These are phyloP conservation scores for Ladona fulva DNA, from an alignment of 1,140 invertebrate genomes.

Conservation along the genomic window DNA sequence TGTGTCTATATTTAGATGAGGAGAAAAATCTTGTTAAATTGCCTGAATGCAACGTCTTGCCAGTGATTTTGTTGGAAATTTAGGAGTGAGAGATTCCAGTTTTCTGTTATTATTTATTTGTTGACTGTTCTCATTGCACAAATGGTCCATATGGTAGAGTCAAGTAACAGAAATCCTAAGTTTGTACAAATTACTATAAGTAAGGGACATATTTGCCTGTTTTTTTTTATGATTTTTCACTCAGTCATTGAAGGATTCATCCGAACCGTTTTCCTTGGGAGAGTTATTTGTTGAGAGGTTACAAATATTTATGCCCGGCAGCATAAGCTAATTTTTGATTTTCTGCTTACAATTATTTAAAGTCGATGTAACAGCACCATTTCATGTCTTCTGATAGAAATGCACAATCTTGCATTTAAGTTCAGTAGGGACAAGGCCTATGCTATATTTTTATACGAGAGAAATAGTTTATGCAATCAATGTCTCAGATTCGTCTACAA, in stretches of 20 bases:
- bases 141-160: too few species aligned
- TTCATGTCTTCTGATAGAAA: neutral
- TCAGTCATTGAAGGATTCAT: too few species aligned
- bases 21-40: too few species aligned
- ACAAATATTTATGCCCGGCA: neutral
- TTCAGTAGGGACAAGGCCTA: neutral
- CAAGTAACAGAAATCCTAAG: too few species aligned
- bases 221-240: too few species aligned
- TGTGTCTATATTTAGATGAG: too few species aligned
- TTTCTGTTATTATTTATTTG: neutral
- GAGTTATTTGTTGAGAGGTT: too few species aligned
- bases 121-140: neutral
- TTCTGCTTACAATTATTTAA: neutral
- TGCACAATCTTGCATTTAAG: slow-evolving; percentile 1
- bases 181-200: too few species aligned
- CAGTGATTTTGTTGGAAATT: neutral
- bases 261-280: too few species aligned
- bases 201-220: too few species aligned
- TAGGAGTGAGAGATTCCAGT: neutral
- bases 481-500: neutral
- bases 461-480: neutral
- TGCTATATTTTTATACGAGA: neutral
- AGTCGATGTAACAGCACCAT: neutral
- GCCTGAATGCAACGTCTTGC: neutral
- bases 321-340: neutral